Evolutionary conservation across 2,113 vertebrate species (phyloP), one percentile per base, ranked within the genome.

Genomic region (Tachuris rubrigastra): DNA sequence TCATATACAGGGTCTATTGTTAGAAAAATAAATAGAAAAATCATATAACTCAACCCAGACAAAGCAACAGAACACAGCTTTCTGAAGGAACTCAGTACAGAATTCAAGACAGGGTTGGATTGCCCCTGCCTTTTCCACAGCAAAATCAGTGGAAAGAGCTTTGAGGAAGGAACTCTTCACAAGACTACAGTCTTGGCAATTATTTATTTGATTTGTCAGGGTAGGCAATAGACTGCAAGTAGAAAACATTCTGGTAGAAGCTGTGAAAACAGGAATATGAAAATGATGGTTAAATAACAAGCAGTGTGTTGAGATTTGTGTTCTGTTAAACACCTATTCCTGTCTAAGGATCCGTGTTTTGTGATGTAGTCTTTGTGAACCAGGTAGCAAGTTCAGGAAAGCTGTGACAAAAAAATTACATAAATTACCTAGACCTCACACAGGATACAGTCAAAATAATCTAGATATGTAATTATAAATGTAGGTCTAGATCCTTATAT

Each of bases 121-220:
- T 87, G 73, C 71, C 47, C 18, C 23, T 46, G 75, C 30, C 56
- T 6, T 1, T 89, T 80, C 20, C 53, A 42, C 3, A 7, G 46
- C 35, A 69, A 77, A 87, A 69, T 52, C 49, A 77, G 17, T 63
- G 11, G 27, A 83, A 76, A 73, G 9, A 79, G 39, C n/a, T 90
- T 85, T 71, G 74, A 87, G 55, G 50, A 88, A 80, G 46, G 31
- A 82, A 81, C 33, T 89, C 22, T 67, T 91, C 56, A 63, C 37
- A 90, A 83, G 41, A 60, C 37, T 58, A 18, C 7, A 24, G 27
- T 81, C 58, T 73, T 76, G 63, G 55, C 25, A 77, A 86, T 63
- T 85, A 68, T 81, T 89, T 17, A 33, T 94, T 81, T 93, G 62
- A 75, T 95, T 19, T 93, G 67, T 90, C 47, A 78, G 69, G 18